phyloP scores from a whole-genome alignment of 2,113 vertebrate species.

The Cololabis saira region DNA sequence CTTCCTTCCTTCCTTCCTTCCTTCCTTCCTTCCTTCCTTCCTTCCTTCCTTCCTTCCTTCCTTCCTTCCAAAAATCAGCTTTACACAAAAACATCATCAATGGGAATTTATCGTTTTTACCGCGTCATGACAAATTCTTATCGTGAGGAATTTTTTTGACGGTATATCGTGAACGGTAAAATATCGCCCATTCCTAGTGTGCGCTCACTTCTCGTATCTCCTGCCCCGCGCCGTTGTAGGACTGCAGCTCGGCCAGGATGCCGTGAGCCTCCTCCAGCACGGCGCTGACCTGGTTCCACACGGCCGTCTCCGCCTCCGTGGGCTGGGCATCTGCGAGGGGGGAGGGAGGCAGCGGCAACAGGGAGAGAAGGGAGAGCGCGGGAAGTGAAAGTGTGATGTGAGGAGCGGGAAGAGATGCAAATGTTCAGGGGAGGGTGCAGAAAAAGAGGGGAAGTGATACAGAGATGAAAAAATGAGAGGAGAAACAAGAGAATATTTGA shows the following conservation, averaged over 20 bases:
- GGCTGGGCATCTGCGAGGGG: conserved; percentile 89
- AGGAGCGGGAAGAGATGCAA: conserved; percentile 22
- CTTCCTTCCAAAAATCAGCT: too few species aligned
- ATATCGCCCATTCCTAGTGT: too few species aligned
- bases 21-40: too few species aligned
- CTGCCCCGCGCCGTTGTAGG: conserved; percentile 90
- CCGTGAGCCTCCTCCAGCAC: conserved; percentile 92
- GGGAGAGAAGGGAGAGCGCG: too few species aligned
- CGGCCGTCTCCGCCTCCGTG: conserved; percentile 91
- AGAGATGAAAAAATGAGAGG: conserved; percentile 2
- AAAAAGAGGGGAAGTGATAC: not conserved
- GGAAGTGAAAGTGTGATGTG: conserved; percentile 36
- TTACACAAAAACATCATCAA: too few species aligned
- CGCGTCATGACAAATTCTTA: too few species aligned
- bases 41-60: too few species aligned
- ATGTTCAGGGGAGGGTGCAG: conserved; percentile 2
- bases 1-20: too few species aligned
- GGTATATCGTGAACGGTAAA: too few species aligned
- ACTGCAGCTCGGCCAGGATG: conserved; percentile 90
- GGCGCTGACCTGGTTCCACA: conserved; percentile 94
- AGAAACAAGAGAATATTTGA: conserved; percentile 8
- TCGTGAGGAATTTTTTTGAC: too few species aligned
- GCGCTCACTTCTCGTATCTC: conserved; percentile 91
- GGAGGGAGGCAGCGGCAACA: not conserved
- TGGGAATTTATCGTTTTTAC: too few species aligned